Base-by-base conservation (phyloP, 2,888 invertebrate genomes). In the Ophraella communa region DNA sequence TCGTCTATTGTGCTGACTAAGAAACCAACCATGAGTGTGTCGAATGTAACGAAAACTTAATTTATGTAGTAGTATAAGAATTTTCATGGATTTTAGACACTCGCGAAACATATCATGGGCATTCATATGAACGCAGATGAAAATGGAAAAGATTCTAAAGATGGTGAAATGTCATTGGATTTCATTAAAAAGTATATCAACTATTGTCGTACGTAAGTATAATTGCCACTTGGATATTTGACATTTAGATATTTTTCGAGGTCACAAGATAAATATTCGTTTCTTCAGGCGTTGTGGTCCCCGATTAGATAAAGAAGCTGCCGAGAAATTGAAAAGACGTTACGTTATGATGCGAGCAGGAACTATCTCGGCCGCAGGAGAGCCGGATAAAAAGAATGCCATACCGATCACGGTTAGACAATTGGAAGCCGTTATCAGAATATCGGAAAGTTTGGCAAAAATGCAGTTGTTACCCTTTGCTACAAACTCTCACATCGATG, bases 341-440 rank as follows among this genome's bases (percentile, higher is more conserved):
- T 99, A 99, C 81, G 96, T 99, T 20, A 86, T 95, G 76, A 98
- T 99, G 97, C 87, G 98, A 53, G 90, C 90, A 62, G 93, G 92
- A 3, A 89, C 91, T 33, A 84, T 85, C n/a, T 87, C 89, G 69
- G 92, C 93, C 70, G 96, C 97, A 81, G 87, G 90, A 66, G 89
- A 91, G 54, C 85, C 88, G 0, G 93, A 94, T 58, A 93, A 93
- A 77, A 88, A 91, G 20, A 68, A 45, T 65, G 87, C 92, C 30
- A 99, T 99, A 82, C 97, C 98, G 2, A 98, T 99, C 76, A 96
- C 96, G 10, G 94, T 96, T 47, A 87, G 94, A 64, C 98, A 99
- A 84, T 84, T 99, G 69, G 99, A 99, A 84, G 98, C 99, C 33
- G 84, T 99, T 24, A 91, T 99, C 63, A 89, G 99, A 60, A 96